Evolutionary conservation across 2,888 invertebrate species (phyloP), one percentile per base, ranked within the genome.

Genomic region (Chrysina gloriosa): DNA sequence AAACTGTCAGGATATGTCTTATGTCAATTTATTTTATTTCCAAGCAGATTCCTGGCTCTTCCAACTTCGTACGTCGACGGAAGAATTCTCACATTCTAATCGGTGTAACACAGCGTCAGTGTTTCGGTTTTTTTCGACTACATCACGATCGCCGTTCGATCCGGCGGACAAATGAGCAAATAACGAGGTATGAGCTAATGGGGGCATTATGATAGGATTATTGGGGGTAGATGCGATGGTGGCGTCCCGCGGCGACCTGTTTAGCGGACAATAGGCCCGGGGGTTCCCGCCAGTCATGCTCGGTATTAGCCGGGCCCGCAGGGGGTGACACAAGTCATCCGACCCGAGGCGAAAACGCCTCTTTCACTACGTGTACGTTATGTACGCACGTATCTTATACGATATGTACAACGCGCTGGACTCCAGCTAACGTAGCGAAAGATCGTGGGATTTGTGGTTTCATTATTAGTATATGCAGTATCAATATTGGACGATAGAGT

Each of bases 231-330:
- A 67, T 71, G 77, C 76, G 76, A 75, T 75, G 77, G 76, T 73
- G 78, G 74, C 75, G 71, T 78, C 81, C 79, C 75, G 77, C 76
- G 76, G 77, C 75, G 79, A 74, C 75, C 80, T 79, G 78, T 80
- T 81, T 82, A 81, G 78, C 77, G 79, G 78, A 81, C 80, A 82
- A 82, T 80, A 74, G 79, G 74, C 73, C 75, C 73, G 74, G 74
- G 78, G 78, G 78, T 79, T 80, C 77, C 72, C 74, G 80, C 81
- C 74, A 81, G 82, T 82, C 82, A 82, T 80, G 77, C 76, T 80
- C 72, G 78, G 80, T 79, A 82, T 82, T 82, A 82, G 79, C 73
- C 70, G 73, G 76, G 73, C 77, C 77, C 69, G 75, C 75, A 77
- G 82, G 80, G 81, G 80, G 79, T 76, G 77, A 75, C 78, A 78